Evolutionary conservation across 2,888 invertebrate species (phyloP), one percentile per base, ranked within the genome.

Genomic region (Ophioninae sp.): DNA sequence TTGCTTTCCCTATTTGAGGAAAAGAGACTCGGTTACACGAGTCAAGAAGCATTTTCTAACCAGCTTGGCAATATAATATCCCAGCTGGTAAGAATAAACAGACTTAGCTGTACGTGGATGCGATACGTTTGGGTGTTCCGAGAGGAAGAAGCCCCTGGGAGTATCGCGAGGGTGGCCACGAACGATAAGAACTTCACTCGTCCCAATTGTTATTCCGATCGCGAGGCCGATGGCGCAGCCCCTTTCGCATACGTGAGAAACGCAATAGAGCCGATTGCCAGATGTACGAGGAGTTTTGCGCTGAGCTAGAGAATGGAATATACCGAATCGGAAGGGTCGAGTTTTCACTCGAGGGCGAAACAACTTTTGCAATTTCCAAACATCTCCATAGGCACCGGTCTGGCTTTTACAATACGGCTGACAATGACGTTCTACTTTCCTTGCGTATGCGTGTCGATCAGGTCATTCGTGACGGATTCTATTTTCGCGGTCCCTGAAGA

Each of bases 171-270:
- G 68, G 68, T 57, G 57, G 59, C 39, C 69, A 77, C 30, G 68
- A 69, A 77, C 64, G 72, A 77, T 80, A 77, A 80, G 64, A 68
- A 80, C 68, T 73, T 69, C 41, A 75, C 72, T 57, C 73, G 41
- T 56, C 7, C 73, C 67, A 72, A 73, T 80, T 83, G 76, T 77
- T 80, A 83, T 80, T 80, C 76, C 77, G 64, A 77, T 67, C 80
- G n/a, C 80, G 68, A 69, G 67, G 65, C 39, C 62, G 30, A 65
- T 56, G 21, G 30, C 70, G n/a, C 7, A 61, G 44, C 67, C 41
- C 72, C 75, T 56, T 61, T 37, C 62, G 30, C 56, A 37, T 21
- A 44, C 21, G 72, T 50, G 21, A 13, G 39, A n/a, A 75, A 37
- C 30, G 37, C 20, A 37, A 75, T 8, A 13, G 39, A 57, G n/a